Evolutionary conservation across 2,888 invertebrate species (phyloP).

Genomic region (Melanostoma scalare): DNA sequence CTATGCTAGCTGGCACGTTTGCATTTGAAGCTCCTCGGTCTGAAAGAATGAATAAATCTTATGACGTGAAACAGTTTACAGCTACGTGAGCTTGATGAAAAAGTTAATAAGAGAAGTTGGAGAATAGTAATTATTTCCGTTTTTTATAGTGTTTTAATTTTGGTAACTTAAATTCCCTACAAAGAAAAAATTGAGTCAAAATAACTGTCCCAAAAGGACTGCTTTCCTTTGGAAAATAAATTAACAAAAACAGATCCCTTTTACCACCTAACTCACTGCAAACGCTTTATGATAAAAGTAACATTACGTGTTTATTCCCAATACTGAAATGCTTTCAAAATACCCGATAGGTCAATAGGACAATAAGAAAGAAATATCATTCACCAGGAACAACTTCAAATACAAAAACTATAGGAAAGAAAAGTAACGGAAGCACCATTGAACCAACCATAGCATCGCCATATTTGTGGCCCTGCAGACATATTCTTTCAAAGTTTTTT

Average conservation of each 20-base stretch:
- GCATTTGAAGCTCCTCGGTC: constrained; percentile 33
- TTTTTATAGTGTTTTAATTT: constrained; percentile 8
- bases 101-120: constrained; percentile 49
- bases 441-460: constrained; percentile 1
- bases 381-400: not conserved
- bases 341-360: constrained; percentile 21
- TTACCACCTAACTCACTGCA: too few species aligned
- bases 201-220: not conserved
- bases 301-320: too few species aligned
- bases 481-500: constrained; percentile 34
- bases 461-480: constrained; percentile 20
- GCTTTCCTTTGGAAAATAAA: too few species aligned
- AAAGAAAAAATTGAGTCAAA: not conserved
- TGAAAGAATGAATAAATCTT: constrained; percentile 67
- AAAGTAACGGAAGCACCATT: constrained; percentile 27
- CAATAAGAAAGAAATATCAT: constrained; percentile 41
- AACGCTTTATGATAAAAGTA: too few species aligned
- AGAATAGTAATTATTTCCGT: constrained; percentile 55
- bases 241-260: too few species aligned
- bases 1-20: constrained; percentile 30
- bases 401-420: not conserved
- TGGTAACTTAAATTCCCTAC: constrained; percentile 6
- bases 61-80: constrained; percentile 45
- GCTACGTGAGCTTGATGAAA: constrained; percentile 56
- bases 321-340: not conserved